Base-by-base conservation (phyloP, 2,888 invertebrate genomes). In the Drosophila ochracea region DNA sequence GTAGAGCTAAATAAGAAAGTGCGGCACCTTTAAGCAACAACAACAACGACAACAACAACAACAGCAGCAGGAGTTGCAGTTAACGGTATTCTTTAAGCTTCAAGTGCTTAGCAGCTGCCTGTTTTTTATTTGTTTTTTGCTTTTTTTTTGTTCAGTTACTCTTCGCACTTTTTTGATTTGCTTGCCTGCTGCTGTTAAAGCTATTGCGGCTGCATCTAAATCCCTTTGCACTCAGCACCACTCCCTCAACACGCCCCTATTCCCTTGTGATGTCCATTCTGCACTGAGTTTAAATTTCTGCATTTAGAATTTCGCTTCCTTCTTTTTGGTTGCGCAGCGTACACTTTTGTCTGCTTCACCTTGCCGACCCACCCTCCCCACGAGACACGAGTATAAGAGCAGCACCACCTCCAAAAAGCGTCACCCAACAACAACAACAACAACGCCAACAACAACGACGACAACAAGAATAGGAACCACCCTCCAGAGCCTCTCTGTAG, bases 1-100 rank as follows among this genome's bases (percentile, higher is more conserved):
- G 57, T 73, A 78, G 65, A 59, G 58, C 55, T 55, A 68, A 68
- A 65, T 64, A 53, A 49, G 74, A 53, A 68, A 61, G 21, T 68
- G 79, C 68, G 79, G 68, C 80, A 79, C 73, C 77, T 75, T 78
- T 49, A 79, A 75, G 77, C 65, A 78, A 30, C 73, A 73, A 16
- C 65, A 78, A 55, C 41, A 41, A n/a, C n/a, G 16, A 58, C 28
- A 7, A 19, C 28, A 28, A 28, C 49, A 28, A 7, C 47, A 49
- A 1, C 13, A 49, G 16, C 49, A 49, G 25, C 16, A 25, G 30
- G 19, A n/a, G 66, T 37, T 39, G 65, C 50, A 61, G 50, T 58
- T 80, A 75, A 75, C 63, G 63, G 63, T 57, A 60, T 69, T 66
- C 49, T 64, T 67, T 70, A 79, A 70, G 70, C 79, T 66, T 75